Base-by-base conservation (phyloP, 2,797 vertebrate genomes). In the Propithecus deckenii region DNA sequence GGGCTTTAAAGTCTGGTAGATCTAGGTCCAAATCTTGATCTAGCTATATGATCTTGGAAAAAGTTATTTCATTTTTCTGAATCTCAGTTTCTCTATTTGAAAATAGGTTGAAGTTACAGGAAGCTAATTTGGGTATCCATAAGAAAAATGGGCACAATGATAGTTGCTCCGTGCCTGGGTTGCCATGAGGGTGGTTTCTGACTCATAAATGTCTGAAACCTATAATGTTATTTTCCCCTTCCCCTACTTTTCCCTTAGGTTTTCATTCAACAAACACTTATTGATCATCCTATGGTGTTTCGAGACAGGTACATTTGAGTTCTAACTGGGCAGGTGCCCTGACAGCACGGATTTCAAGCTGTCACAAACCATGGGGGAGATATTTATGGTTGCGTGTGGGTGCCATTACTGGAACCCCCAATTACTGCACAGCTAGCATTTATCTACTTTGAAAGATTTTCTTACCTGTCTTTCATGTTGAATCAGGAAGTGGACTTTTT, bases 151-250 rank as follows among this genome's bases (percentile, higher is more conserved):
- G 76, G 12, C 13, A 0, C 12, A 11, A 0, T 3, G 28, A 0
- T 3, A 0, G n/a, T 52, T 9, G 72, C 48, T 92, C 69, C 1
- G 5, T 12, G 13, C 1, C 0, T 4, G n/a, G 38, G 11, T 23
- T 30, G 71, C 46, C 20, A 0, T 2, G 18, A 32, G 43, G 13
- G 2, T 78, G 86, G 55, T 2, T 67, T 85, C 67, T n/a, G 86
- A 59, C 32, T n/a, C 50, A 2, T 2, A 17, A 41, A 11, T 0
- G 5, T 67, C 80, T 17, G 12, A 5, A 22, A 18, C 3, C 2
- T 35, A 3, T 4, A 13, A 15, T 0, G 0, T 9, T 10, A 38
- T 15, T 50, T 48, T 50, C 4, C 25, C 18, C 7, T 61, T 23
- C 0, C 28, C 13, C 43, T 50, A 4, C 32, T 79, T 50, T 69